Percentiles rank a stretch among this genome's conserved stretches.
Conservation (phyloP, 2,113 vertebrate species). For the Oreochromis aureus region DNA sequence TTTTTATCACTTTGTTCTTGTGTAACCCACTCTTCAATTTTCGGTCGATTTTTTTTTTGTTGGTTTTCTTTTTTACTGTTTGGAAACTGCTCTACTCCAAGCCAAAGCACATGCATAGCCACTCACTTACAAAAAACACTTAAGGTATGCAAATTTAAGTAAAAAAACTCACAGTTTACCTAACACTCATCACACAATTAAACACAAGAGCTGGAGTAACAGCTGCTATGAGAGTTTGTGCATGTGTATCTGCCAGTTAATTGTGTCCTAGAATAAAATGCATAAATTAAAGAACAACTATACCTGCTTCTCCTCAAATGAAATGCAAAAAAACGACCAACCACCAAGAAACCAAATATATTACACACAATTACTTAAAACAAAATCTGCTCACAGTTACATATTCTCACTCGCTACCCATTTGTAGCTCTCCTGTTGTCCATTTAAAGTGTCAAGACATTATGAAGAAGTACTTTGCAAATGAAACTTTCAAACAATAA, state of each 20-base stretch:
- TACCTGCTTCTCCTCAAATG: not conserved
- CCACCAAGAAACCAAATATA: not conserved
- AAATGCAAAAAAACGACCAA: not conserved
- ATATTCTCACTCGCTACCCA: not conserved
- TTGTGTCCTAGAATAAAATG: not conserved
- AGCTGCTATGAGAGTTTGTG: slow-evolving; percentile 15
- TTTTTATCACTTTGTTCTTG: not conserved
- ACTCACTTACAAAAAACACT: not conserved
- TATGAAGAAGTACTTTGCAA: not conserved
- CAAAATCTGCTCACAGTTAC: not conserved
- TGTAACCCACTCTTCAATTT: not conserved
- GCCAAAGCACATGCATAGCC: not conserved
- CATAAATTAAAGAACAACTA: slow-evolving; percentile 3
- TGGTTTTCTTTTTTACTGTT: not conserved
- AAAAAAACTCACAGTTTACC: slow-evolving; percentile 27
- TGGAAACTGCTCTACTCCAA: not conserved
- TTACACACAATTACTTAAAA: not conserved
- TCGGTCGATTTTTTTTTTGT: not conserved
- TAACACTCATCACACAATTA: slow-evolving; percentile 20
- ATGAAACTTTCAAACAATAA: not conserved
- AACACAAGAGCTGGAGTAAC: not conserved
- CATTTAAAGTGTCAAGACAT: not conserved
- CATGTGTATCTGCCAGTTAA: not conserved
- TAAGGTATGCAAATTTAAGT: not conserved
- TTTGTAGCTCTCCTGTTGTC: not conserved